Percentiles rank a stretch among this genome's conserved stretches.
Conservation (phyloP, 2,113 vertebrate species). For the Cairina moschata region DNA sequence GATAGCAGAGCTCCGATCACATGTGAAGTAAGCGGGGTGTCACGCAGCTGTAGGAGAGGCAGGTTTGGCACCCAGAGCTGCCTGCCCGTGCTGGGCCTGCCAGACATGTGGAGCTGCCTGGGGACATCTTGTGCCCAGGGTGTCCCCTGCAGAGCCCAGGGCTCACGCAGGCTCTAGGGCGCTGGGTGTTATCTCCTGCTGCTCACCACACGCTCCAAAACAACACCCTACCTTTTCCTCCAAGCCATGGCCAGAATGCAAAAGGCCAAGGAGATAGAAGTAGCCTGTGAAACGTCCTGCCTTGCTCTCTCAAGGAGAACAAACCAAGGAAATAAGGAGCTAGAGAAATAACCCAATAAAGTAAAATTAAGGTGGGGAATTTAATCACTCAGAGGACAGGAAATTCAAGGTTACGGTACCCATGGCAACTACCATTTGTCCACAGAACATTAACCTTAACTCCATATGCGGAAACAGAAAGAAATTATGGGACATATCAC, state of each 20-base stretch:
- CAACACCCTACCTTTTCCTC: background rate
- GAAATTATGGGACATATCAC: background rate
- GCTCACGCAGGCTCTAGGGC: background rate
- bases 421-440: conserved; percentile 51
- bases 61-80: no score
- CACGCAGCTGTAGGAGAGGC: no score
- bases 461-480: conserved; percentile 26
- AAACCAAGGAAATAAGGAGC: conserved; percentile 25
- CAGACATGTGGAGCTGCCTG: no score
- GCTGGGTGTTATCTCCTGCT: background rate
- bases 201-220: background rate
- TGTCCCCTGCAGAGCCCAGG: background rate
- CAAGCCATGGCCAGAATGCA: background rate
- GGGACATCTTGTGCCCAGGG: rapidly evolving
- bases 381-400: conserved; percentile 48
- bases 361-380: conserved; percentile 47
- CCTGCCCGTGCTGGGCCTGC: no score
- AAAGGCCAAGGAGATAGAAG: background rate
- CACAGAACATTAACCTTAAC: conserved; percentile 59
- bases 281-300: background rate
- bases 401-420: conserved; percentile 42
- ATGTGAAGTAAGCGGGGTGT: no score
- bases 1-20: no score
- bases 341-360: conserved; percentile 45
- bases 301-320: background rate